Evolutionary conservation across 1,140 invertebrate species (phyloP).

Genomic region (Babylonia areolata): DNA sequence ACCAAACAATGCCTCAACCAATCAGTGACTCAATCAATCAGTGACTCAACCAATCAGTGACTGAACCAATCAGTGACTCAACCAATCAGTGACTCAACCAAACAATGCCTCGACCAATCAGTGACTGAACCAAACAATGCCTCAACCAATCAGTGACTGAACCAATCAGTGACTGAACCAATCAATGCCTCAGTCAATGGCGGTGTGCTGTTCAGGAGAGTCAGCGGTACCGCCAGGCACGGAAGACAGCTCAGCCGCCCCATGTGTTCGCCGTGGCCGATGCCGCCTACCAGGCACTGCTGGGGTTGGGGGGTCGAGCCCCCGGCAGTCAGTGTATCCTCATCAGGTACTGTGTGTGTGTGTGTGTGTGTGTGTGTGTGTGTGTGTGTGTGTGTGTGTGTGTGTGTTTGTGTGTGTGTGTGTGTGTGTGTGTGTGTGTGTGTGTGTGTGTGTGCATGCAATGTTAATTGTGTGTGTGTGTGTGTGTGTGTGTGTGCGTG

Average conservation of each 20-base stretch:
- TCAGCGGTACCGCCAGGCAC: constrained; percentile 58
- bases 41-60: too few relatives aligned
- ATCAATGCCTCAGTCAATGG: too few relatives aligned
- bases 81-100: too few relatives aligned
- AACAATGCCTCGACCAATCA: too few relatives aligned
- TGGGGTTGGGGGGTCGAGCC: constrained; percentile 84
- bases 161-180: too few relatives aligned
- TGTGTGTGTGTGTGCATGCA: constrained; percentile 2
- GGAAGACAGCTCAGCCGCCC: constrained; percentile 80
- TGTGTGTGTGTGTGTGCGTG: not conserved
- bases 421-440: not conserved
- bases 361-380: not conserved
- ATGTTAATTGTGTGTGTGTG: constrained; percentile 11
- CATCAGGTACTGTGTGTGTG: not conserved
- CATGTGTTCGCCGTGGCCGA: constrained; percentile 93
- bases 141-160: not conserved
- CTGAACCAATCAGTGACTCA: too few relatives aligned
- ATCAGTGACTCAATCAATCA: too few relatives aligned
- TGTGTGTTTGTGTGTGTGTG: not conserved
- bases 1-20: too few relatives aligned
- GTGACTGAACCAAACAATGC: too few relatives aligned
- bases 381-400: not conserved
- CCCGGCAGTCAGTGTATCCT: constrained; percentile 68
- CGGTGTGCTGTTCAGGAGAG: constrained; percentile 40
- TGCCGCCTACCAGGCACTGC: constrained; percentile 84